Percentiles rank a stretch among this genome's conserved stretches.
phyloP scores from a whole-genome alignment of 1,140 invertebrate genomes.

The Rhagoletis zephyria region DNA sequence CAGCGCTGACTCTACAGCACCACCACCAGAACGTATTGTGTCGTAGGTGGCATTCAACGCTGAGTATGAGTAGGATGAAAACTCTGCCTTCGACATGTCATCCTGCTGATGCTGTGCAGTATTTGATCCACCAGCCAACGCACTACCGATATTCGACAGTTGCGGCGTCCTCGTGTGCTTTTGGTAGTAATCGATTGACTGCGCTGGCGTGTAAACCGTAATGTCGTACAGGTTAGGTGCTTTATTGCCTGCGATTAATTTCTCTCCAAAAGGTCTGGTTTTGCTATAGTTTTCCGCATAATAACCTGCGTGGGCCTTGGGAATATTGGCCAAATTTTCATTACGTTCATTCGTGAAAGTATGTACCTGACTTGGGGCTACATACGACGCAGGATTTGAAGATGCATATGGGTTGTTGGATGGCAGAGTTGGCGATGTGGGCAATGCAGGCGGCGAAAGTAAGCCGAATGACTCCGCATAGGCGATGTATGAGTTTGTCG shows the following conservation, averaged over 20 bases:
- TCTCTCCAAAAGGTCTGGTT: too few relatives aligned
- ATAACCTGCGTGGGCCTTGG: too few relatives aligned
- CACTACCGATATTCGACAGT: background rate
- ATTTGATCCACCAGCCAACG: too few relatives aligned
- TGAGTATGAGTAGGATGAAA: background rate
- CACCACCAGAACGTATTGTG: too few relatives aligned
- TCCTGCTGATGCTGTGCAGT: too few relatives aligned
- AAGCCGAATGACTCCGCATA: background rate
- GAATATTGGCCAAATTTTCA: too few relatives aligned
- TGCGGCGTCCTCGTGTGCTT: too few relatives aligned
- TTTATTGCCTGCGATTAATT: background rate
- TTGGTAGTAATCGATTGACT: background rate
- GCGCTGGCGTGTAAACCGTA: background rate
- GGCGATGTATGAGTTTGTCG: background rate
- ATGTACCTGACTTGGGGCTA: too few relatives aligned
- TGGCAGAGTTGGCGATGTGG: background rate
- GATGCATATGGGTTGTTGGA: background rate
- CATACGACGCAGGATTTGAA: background rate
- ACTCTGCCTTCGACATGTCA: background rate
- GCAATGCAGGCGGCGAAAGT: background rate
- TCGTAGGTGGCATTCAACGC: background rate
- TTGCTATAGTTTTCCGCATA: too few relatives aligned
- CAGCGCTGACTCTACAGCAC: background rate
- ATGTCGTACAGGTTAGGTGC: background rate
- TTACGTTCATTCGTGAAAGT: too few relatives aligned